These are phyloP conservation scores for Sylvilagus floridanus DNA, from an alignment of 2,797 vertebrate genomes.

Conservation along the genomic window DNA sequence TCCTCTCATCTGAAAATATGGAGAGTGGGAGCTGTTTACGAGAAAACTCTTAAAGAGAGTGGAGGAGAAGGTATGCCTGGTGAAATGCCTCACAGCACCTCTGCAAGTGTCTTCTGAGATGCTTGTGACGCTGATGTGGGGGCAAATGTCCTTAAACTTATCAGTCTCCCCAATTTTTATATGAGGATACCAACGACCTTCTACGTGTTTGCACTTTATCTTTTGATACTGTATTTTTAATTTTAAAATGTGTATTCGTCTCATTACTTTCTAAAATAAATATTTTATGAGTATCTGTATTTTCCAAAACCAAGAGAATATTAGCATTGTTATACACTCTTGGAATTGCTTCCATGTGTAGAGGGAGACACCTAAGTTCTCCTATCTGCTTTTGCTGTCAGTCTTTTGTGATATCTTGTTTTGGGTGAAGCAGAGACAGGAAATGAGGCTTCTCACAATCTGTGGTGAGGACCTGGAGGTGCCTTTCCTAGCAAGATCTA, in stretches of 20 bases:
- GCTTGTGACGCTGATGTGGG: background rate
- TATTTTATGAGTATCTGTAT: background rate
- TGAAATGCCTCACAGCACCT: background rate
- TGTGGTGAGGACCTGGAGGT: background rate
- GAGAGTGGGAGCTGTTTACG: background rate
- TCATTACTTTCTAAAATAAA: background rate
- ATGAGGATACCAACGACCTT: background rate
- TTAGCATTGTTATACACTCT: background rate
- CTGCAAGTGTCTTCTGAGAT: background rate
- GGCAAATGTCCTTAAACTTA: background rate
- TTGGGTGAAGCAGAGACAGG: background rate
- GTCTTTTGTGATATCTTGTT: background rate
- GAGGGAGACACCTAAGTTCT: background rate
- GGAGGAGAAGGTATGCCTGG: background rate
- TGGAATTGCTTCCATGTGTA: background rate
- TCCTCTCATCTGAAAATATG: background rate
- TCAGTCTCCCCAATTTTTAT: background rate
- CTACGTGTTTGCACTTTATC: background rate
- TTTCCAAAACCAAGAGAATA: background rate
- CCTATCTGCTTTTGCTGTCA: background rate
- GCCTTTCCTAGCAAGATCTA: background rate
- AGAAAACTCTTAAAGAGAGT: background rate
- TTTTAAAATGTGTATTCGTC: background rate
- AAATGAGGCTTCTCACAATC: background rate
- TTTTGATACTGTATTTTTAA: conserved; percentile 33